phyloP scores from a whole-genome alignment of 2,113 vertebrate genomes.

The Notechis scutatus region DNA sequence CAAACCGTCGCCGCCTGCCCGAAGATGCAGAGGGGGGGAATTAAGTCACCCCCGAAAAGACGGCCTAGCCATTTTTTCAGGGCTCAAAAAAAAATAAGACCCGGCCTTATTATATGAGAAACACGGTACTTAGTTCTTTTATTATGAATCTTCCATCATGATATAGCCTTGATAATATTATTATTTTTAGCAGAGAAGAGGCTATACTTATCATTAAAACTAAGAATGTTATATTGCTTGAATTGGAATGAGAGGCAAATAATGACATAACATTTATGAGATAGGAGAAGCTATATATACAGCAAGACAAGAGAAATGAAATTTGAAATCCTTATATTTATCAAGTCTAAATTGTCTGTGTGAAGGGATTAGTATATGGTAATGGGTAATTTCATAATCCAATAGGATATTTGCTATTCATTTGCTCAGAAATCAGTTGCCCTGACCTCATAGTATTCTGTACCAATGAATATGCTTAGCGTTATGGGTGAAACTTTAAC shows the following conservation, averaged over 20 bases:
- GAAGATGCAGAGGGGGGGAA: too few species aligned
- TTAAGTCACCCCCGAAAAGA: too few species aligned
- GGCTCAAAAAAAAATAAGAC: too few species aligned
- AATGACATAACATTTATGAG: neutral
- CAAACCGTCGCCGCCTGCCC: too few species aligned
- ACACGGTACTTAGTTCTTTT: neutral
- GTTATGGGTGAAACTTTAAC: neutral
- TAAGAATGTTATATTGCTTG: neutral
- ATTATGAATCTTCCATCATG: neutral
- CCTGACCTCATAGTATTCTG: neutral
- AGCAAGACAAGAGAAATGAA: neutral
- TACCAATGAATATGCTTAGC: neutral
- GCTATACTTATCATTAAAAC: neutral
- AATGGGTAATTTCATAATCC: neutral
- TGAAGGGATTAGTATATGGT: neutral
- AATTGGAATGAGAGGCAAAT: neutral
- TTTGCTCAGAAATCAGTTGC: neutral
- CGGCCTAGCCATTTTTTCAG: too few species aligned
- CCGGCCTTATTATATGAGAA: too few species aligned
- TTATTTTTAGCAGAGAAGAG: neutral
- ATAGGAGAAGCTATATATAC: neutral
- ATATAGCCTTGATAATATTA: neutral
- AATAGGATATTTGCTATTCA: neutral
- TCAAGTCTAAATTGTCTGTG: neutral
- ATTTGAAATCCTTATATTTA: neutral